These are phyloP conservation scores for Syngnathoides biaculeatus DNA, from an alignment of 2,113 vertebrate species.

Conservation along the genomic window DNA sequence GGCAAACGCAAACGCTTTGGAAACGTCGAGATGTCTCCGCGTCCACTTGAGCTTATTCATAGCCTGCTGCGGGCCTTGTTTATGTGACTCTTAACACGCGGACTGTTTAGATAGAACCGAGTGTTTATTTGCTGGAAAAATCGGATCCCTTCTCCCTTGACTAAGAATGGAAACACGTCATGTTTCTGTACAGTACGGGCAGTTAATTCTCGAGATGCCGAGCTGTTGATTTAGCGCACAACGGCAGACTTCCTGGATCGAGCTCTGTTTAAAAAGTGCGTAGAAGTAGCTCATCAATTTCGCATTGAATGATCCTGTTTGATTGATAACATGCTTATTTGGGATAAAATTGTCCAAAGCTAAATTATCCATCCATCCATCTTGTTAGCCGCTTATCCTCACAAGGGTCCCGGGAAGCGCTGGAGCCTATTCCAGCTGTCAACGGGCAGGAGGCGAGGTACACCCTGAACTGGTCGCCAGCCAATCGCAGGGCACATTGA, in stretches of 20 bases:
- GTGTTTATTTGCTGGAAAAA: slow-evolving; percentile 48
- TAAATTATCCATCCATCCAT: too few species aligned
- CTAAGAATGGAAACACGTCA: slow-evolving; percentile 23
- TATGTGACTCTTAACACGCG: slow-evolving; percentile 35
- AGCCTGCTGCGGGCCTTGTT: slow-evolving; percentile 17
- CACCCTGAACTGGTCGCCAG: too few species aligned
- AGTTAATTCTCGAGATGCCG: slow-evolving; percentile 25
- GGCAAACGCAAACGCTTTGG: slow-evolving; percentile 18
- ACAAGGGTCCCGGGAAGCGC: too few species aligned
- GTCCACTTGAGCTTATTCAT: slow-evolving; percentile 24
- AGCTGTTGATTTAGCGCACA: slow-evolving; percentile 15
- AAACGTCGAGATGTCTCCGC: slow-evolving; percentile 45
- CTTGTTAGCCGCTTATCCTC: too few species aligned
- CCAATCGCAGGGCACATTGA: too few species aligned
- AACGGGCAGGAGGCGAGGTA: too few species aligned
- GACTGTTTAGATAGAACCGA: slow-evolving; percentile 42
- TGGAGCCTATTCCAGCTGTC: too few species aligned
- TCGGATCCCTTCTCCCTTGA: slow-evolving; percentile 26
- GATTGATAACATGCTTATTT: too few species aligned
- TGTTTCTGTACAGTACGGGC: slow-evolving; percentile 19
- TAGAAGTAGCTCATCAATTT: not conserved
- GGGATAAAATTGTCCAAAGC: not conserved
- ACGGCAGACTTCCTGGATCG: slow-evolving; percentile 6
- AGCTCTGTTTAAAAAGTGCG: slow-evolving; percentile 18
- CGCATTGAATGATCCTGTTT: not conserved